Conservation (phyloP, 2,888 invertebrate genomes). For the Syrphus vitripennis region DNA sequence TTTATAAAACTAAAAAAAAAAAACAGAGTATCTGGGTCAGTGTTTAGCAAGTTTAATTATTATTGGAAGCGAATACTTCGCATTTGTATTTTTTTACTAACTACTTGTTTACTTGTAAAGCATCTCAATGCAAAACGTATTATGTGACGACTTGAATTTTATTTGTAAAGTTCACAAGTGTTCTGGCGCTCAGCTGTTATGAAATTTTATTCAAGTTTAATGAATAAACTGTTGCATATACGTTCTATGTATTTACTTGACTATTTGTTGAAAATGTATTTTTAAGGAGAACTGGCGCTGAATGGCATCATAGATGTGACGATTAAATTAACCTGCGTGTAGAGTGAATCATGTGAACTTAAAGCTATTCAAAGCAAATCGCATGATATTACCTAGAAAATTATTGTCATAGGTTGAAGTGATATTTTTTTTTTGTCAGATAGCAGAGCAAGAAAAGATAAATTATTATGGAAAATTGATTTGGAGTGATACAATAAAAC, state of each 20-base stretch:
- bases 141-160: neutral
- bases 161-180: neutral
- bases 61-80: neutral
- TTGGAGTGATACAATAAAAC: neutral
- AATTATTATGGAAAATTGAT: no score
- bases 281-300: neutral
- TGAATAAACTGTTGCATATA: neutral
- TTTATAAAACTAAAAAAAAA: neutral
- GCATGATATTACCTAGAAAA: neutral
- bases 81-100: neutral
- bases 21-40: neutral
- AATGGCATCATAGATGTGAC: slow-evolving; percentile 2
- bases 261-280: neutral
- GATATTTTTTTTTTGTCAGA: neutral
- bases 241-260: neutral
- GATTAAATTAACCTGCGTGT: slow-evolving; percentile 2
- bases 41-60: slow-evolving; percentile 16
- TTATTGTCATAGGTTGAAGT: neutral
- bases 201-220: neutral
- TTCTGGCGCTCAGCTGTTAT: neutral
- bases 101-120: neutral
- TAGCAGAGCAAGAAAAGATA: neutral
- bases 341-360: slow-evolving; percentile 8
- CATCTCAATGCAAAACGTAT: neutral
- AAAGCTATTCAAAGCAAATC: neutral